phyloP scores from a whole-genome alignment of 2,113 vertebrate species.

The Dunckerocampus dactyliophorus region DNA sequence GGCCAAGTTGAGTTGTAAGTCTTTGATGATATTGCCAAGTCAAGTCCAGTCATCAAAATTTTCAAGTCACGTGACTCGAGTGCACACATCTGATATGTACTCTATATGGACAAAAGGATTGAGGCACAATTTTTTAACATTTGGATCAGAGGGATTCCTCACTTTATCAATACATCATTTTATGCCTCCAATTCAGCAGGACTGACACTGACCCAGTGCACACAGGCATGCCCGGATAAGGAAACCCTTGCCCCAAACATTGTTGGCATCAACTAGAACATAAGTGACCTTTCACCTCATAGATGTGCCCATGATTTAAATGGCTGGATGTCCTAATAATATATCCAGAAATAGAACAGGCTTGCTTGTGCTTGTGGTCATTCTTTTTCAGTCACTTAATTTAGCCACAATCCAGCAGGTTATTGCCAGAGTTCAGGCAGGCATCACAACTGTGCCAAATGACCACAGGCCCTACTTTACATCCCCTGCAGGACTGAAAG shows the following conservation, averaged over 20 bases:
- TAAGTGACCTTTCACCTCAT: neutral
- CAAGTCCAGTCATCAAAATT: too few species aligned
- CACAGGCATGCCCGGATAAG: neutral
- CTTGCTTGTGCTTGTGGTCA: conserved; percentile 6
- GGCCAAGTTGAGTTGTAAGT: too few species aligned
- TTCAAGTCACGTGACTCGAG: too few species aligned
- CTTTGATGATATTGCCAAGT: too few species aligned
- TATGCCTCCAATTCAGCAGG: neutral
- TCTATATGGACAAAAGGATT: neutral
- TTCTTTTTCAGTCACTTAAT: conserved; percentile 46
- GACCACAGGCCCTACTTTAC: conserved; percentile 22
- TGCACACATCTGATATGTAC: too few species aligned
- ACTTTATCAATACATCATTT: neutral
- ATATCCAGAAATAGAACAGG: conserved; percentile 35
- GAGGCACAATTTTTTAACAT: neutral
- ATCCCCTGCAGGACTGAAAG: conserved; percentile 7
- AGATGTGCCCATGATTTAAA: neutral
- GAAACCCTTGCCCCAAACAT: neutral
- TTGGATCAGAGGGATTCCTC: neutral
- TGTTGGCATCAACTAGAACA: neutral
- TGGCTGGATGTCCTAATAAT: neutral
- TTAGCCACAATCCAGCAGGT: conserved; percentile 29
- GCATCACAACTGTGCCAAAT: conserved; percentile 26
- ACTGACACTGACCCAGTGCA: neutral
- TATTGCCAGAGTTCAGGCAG: conserved; percentile 27